These are phyloP conservation scores for Sinocyclocheilus anophthalmus DNA, from an alignment of 2,113 vertebrate species.

Conservation along the genomic window DNA sequence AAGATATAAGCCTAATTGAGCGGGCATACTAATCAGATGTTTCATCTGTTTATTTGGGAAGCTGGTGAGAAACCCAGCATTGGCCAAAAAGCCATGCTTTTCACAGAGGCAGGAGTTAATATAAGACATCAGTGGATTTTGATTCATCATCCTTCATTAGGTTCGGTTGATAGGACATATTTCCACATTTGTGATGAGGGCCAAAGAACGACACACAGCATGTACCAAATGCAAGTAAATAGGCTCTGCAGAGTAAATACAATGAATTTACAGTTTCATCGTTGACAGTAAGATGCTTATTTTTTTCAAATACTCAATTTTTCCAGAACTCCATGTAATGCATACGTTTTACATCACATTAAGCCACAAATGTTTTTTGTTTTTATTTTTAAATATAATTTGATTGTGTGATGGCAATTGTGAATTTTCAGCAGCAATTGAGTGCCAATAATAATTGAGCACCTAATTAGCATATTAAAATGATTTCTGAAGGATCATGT, in stretches of 20 bases:
- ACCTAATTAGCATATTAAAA: no score
- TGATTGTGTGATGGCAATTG: no score
- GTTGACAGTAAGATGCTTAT: no score
- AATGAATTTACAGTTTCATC: background rate
- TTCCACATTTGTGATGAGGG: background rate
- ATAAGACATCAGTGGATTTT: background rate
- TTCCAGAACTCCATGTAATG: background rate
- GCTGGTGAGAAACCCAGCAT: background rate
- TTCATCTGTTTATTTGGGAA: constrained; percentile 1
- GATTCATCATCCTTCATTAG: background rate
- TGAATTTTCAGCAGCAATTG: no score
- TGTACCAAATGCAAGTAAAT: background rate
- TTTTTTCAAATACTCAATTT: no score
- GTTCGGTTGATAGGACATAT: background rate
- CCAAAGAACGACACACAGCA: background rate
- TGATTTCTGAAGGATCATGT: no score
- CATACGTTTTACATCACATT: background rate
- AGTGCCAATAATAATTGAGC: no score
- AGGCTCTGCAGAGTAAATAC: background rate
- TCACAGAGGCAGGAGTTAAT: background rate
- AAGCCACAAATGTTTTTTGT: background rate
- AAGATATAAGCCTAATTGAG: background rate
- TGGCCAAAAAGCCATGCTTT: background rate
- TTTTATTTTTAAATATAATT: no score
- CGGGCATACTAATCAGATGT: background rate